Evolutionary conservation across 2,113 vertebrate genomes (phyloP).

Genomic region (Potamarius usumacintae): DNA sequence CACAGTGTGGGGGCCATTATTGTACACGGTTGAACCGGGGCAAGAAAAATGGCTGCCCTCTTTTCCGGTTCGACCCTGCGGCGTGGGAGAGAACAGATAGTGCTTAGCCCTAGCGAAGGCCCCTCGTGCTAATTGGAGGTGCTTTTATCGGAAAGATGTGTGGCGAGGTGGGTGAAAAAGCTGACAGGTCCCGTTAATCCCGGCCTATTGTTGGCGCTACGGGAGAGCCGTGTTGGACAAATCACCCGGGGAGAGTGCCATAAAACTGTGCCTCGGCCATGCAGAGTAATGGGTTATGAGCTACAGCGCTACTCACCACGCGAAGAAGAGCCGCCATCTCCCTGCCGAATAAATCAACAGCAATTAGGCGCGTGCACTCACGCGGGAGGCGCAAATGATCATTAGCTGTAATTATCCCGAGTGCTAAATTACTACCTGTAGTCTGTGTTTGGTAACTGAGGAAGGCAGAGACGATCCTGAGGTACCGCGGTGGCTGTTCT

Average conservation of each 20-base stretch:
- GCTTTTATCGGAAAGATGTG: conserved; percentile 67
- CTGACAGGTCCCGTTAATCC: conserved; percentile 74
- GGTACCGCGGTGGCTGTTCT: conserved; percentile 46
- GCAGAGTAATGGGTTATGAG: conserved; percentile 56
- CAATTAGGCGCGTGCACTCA: conserved; percentile 55
- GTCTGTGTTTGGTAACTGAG: conserved; percentile 61
- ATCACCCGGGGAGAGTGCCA: conserved; percentile 67
- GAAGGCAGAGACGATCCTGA: conserved; percentile 56
- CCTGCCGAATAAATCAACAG: conserved; percentile 51
- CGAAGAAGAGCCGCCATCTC: conserved; percentile 16
- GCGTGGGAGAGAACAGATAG: conserved; percentile 69
- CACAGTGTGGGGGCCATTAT: conserved; percentile 57
- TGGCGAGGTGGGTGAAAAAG: conserved; percentile 53
- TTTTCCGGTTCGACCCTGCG: conserved; percentile 59
- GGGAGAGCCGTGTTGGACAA: conserved; percentile 65
- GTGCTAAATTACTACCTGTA: conserved; percentile 75
- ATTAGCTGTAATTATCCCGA: conserved; percentile 70
- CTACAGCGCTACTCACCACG: conserved; percentile 45
- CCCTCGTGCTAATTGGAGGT: conserved; percentile 74
- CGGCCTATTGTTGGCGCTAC: conserved; percentile 72
- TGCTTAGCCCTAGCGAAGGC: conserved; percentile 67
- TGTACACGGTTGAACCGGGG: conserved; percentile 38
- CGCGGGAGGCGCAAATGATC: conserved; percentile 50
- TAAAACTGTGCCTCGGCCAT: conserved; percentile 67
- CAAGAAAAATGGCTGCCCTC: conserved; percentile 69